Evolutionary conservation across 2,888 invertebrate genomes (phyloP), one percentile per base, ranked within the genome.

Genomic region (Norana najaformis): DNA sequence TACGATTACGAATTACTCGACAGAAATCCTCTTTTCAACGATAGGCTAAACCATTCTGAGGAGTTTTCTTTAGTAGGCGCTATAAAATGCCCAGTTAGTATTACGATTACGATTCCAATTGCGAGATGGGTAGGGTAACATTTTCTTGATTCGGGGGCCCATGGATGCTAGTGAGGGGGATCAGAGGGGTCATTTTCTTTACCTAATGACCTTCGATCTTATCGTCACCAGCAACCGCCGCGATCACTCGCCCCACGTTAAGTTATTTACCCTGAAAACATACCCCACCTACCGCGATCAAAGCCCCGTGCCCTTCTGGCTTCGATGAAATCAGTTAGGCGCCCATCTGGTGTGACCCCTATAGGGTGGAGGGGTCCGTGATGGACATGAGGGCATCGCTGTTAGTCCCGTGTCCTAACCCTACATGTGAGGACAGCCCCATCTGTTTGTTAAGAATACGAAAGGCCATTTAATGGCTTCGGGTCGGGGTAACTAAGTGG

Each of bases 161-260:
- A 69, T 69, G 69, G 69, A n/a, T 6, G 6, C n/a, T 11, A 16
- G n/a, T 69, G 69, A 69, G 69, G 69, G n/a, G 69, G 69, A 69
- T 4, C 3, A n/a, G 8, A n/a, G 69, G 69, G 69, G 30, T 69
- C 11, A 16, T 69, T 69, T 69, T n/a, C 30, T 69, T 69, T n/a
- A 69, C n/a, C 69, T n/a, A 69, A 69, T 69, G 69, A 69, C 69
- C n/a, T 69, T 69, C 69, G 69, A 69, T 69, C 69, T 69, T 69
- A 69, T 69, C 69, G 69, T 47, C 47, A 14, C 47, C 47, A 23
- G 5, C 47, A 47, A 23, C 20, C 20, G 47, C 23, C 23, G 20
- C 20, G 30, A 69, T 69, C 69, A 8, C 8, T 69, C 69, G 69
- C 69, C 23, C 47, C 23, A 11, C 47, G 30, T 69, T n/a, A n/a